Evolutionary conservation across 2,888 invertebrate genomes (phyloP).

Genomic region (Agrotis puta): DNA sequence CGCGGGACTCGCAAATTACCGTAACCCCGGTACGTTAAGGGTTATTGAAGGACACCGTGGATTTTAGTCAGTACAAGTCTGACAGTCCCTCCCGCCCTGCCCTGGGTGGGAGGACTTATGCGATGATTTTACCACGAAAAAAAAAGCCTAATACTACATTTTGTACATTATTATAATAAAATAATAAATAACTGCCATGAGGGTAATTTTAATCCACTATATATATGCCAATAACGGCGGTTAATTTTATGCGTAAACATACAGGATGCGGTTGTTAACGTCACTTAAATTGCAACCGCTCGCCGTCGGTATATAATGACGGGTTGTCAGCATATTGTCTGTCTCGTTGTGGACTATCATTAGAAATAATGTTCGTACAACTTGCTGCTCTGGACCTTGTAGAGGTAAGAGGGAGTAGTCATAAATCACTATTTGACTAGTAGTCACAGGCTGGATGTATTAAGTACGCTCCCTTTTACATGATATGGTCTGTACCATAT

Average conservation of each 20-base stretch:
- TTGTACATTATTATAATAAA: conserved; percentile 13
- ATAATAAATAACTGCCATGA: not conserved
- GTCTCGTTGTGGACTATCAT: conserved; percentile 1
- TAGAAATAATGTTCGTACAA: not conserved
- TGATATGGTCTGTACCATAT: too few species aligned
- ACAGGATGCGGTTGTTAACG: conserved; percentile 12
- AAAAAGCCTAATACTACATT: conserved; percentile 5
- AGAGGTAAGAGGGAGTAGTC: not conserved
- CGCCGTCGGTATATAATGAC: not conserved
- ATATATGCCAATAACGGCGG: conserved; percentile 32
- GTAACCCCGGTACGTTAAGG: too few species aligned
- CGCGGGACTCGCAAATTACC: too few species aligned
- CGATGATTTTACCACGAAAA: too few species aligned
- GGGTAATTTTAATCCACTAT: conserved; percentile 13
- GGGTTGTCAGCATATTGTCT: not conserved
- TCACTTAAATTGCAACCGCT: conserved; percentile 13
- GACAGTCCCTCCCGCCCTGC: too few species aligned
- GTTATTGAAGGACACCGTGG: too few species aligned
- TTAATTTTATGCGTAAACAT: conserved; percentile 28
- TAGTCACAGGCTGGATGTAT: too few species aligned
- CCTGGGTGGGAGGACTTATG: too few species aligned
- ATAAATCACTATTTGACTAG: not conserved
- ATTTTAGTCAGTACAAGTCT: too few species aligned
- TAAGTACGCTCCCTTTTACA: too few species aligned
- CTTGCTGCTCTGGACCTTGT: not conserved